Evolutionary conservation across 2,888 invertebrate genomes (phyloP).

Genomic region (Aporophyla nigra): DNA sequence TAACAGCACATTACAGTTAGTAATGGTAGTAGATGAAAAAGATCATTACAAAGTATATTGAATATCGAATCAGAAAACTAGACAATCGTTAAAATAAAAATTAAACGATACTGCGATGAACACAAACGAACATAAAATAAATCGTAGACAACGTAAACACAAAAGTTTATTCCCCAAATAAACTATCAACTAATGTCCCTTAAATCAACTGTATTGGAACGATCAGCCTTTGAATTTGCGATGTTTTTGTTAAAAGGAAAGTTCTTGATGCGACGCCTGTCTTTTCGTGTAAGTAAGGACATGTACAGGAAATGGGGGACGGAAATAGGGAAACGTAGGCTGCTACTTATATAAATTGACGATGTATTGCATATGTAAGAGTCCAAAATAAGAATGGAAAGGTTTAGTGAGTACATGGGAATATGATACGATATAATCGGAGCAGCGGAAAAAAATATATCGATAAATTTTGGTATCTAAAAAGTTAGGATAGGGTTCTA

Average conservation of each 20-base stretch:
- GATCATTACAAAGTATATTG: background rate
- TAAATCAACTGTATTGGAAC: constrained; percentile 36
- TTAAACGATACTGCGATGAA: constrained; percentile 8
- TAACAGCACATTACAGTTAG: background rate
- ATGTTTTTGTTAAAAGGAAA: constrained; percentile 45
- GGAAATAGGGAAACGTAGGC: constrained; percentile 3
- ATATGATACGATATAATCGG: background rate
- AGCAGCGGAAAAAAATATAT: background rate
- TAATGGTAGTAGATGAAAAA: background rate
- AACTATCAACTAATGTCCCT: constrained; percentile 38
- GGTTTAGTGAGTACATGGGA: background rate
- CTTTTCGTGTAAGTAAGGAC: constrained; percentile 19
- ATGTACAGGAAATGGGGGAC: constrained; percentile 9
- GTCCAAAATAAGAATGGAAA: background rate
- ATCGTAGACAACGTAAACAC: constrained; percentile 39
- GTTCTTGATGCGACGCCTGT: constrained; percentile 24
- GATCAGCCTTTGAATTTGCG: constrained; percentile 24
- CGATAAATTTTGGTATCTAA: background rate
- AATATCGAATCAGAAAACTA: constrained; percentile 5
- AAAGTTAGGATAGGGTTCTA: no score
- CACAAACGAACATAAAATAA: constrained; percentile 26
- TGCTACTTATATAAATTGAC: constrained; percentile 11
- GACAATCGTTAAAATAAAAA: constrained; percentile 7
- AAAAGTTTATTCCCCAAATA: constrained; percentile 41
- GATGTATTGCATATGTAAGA: background rate